Base-by-base conservation (phyloP, 2,113 vertebrate genomes). In the Calcarius ornatus region DNA sequence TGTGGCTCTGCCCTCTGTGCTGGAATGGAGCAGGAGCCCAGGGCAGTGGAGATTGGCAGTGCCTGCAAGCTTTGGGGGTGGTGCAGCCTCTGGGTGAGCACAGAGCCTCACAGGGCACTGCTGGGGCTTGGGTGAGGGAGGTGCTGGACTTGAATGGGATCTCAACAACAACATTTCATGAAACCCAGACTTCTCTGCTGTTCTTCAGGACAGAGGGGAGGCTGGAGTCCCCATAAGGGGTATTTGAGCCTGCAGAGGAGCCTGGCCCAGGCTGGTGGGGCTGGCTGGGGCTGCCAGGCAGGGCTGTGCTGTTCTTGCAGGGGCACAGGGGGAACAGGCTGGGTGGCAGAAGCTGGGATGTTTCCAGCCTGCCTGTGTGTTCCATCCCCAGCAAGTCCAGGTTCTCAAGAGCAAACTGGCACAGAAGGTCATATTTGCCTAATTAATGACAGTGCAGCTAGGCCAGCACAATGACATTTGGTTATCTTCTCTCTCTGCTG, bases 401-500 rank as follows among this genome's bases (percentile, higher is more conserved):
- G 47, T 70, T 92, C 90, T 88, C 68, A 27, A 80, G 88, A 94
- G 57, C 93, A 95, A 86, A 84, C 80, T 81, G 83, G 76, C 80
- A 64, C 82, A 56, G 93, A 95, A 95, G 95, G 93, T 92, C 61
- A 9, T 79, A 78, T 96, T 86, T 96, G 88, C 95, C 90, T 96
- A 92, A 96, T 95, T 90, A 94, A 84, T 95, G 90, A 71, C n/a
- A 42, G 61, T 80, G 73, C 75, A 90, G 85, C 82, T 64, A 43
- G 85, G 72, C 92, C 86, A 35, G 83, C 76, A 92, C 53, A 93
- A 93, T 88, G 94, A 48, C 60, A 57, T 90, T 90, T 90, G 72
- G 79, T 88, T 92, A 60, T 88, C 92, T 87, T 71, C 81, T 90
- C 20, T 48, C 68, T 88, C 75, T 72, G 33, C 82, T 71, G 90